Evolutionary conservation across 2,797 vertebrate species (phyloP).

Genomic region (Tamandua tetradactyla): DNA sequence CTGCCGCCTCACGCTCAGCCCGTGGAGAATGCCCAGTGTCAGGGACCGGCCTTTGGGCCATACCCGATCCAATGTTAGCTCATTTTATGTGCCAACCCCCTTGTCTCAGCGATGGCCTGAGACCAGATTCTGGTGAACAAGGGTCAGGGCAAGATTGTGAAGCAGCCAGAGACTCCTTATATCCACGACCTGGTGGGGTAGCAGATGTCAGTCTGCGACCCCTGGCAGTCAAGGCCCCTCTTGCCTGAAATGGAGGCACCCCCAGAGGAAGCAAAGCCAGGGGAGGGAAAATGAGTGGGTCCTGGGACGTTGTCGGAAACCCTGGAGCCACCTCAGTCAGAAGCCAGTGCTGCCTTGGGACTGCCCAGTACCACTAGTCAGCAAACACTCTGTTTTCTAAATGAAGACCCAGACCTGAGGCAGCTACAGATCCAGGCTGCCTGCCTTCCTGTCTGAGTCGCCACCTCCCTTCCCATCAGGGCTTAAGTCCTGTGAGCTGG

Average conservation of each 20-base stretch:
- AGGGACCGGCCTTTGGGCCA: background rate
- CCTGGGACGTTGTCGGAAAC: background rate
- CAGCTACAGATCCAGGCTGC: background rate
- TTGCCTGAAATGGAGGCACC: no score
- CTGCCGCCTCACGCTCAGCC: accelerated
- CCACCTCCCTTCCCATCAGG: background rate
- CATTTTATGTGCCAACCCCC: background rate
- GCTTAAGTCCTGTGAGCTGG: background rate
- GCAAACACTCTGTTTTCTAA: background rate
- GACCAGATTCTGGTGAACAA: background rate
- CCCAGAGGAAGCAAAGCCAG: no score
- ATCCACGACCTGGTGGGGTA: no score
- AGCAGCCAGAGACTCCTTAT: background rate
- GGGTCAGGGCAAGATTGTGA: background rate
- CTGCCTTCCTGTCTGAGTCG: background rate
- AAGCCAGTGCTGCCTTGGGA: background rate
- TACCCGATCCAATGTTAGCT: background rate
- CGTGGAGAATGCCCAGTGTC: background rate
- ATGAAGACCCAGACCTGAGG: background rate
- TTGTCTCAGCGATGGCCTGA: background rate
- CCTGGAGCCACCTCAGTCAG: background rate
- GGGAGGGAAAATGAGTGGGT: background rate
- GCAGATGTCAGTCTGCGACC: background rate
- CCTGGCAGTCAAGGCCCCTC: no score
- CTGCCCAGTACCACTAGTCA: background rate